Percentiles rank a stretch among this genome's conserved stretches.
These are phyloP conservation scores for Dendrolimus houi DNA, from an alignment of 2,888 invertebrate genomes.

Conservation along the genomic window DNA sequence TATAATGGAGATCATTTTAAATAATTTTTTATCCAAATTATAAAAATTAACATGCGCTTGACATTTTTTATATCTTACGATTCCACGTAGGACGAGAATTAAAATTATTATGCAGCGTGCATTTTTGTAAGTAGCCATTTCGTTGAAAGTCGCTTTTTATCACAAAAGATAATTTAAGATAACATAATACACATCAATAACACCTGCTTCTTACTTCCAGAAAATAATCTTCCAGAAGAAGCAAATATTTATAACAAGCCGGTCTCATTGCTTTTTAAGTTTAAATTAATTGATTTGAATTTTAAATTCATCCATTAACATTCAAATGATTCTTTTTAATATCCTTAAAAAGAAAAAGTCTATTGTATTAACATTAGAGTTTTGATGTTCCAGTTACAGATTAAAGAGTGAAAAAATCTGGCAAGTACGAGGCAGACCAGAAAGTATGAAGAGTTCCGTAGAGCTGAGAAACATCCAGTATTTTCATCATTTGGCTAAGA, in stretches of 20 bases:
- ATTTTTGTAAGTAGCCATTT: background rate
- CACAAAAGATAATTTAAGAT: background rate
- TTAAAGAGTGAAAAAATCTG: background rate
- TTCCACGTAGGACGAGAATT: background rate
- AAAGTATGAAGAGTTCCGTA: too few species aligned
- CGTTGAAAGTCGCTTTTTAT: constrained; percentile 9
- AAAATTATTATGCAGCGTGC: background rate
- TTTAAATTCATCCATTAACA: background rate
- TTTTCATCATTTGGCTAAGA: too few species aligned
- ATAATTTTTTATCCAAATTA: background rate
- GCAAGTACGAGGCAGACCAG: background rate
- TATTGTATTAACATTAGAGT: background rate
- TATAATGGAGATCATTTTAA: background rate
- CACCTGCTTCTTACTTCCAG: background rate
- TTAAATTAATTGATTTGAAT: background rate
- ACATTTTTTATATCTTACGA: constrained; percentile 8
- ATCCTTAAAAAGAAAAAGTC: background rate
- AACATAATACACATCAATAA: background rate
- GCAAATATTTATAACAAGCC: background rate
- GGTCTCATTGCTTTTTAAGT: background rate
- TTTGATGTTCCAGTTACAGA: background rate
- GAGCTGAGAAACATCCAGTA: too few species aligned
- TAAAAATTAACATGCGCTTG: constrained; percentile 14
- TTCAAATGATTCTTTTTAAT: background rate
- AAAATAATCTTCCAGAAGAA: background rate